phyloP scores from a whole-genome alignment of 2,113 vertebrate species.

The Brevimyrus niger region DNA sequence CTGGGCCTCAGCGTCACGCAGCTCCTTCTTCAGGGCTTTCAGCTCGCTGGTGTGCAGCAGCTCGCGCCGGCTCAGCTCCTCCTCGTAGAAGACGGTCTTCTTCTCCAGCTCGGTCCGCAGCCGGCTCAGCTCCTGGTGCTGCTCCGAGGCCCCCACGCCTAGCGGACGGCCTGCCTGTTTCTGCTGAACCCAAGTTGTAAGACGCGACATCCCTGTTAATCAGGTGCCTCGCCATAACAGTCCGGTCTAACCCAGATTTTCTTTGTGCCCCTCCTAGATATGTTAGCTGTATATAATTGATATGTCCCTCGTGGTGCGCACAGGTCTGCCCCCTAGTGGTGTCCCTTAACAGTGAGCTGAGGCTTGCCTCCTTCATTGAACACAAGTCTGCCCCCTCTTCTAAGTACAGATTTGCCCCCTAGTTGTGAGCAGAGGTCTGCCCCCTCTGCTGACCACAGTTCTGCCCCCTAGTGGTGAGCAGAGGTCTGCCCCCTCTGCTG shows the following conservation, averaged over 20 bases:
- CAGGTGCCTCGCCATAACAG: background rate
- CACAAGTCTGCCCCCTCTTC: too few species aligned
- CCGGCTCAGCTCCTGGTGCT: constrained; percentile 83
- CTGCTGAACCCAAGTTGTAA: constrained; percentile 48
- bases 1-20: constrained; percentile 87
- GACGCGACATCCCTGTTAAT: background rate
- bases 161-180: constrained; percentile 77
- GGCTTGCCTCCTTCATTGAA: too few species aligned
- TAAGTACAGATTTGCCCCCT: background rate
- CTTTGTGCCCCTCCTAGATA: background rate
- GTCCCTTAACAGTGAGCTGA: background rate
- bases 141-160: constrained; percentile 68
- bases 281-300: background rate
- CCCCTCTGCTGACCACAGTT: background rate
- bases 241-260: background rate
- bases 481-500: background rate
- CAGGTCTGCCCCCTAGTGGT: background rate
- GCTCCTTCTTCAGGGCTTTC: constrained; percentile 84
- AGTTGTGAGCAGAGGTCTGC: background rate
- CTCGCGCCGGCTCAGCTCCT: constrained; percentile 81
- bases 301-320: background rate
- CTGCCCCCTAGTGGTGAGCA: background rate
- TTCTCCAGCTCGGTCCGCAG: constrained; percentile 87
- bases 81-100: constrained; percentile 81
- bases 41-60: constrained; percentile 76